Percentiles rank a stretch among this genome's conserved stretches.
Conservation (phyloP, 2,888 invertebrate species). For the Trissonchulus latispiculum region DNA sequence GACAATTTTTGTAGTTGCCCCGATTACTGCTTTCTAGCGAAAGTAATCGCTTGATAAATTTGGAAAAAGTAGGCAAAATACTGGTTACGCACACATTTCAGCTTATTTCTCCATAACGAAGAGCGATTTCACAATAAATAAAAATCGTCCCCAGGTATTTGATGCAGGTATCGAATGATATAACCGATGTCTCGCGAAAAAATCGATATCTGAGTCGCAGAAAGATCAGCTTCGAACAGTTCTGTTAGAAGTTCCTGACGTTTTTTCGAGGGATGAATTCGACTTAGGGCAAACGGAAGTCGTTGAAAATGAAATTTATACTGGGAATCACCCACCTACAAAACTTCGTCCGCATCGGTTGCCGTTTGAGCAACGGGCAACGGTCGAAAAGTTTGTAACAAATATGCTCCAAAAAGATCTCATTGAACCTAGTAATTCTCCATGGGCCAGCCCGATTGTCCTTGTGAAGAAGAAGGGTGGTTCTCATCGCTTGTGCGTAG, state of each 20-base stretch:
- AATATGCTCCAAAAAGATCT: slow-evolving; percentile 4
- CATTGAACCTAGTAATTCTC: slow-evolving; percentile 32
- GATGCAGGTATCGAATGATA: no score
- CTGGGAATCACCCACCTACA: neutral
- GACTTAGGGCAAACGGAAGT: neutral
- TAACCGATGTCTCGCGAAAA: no score
- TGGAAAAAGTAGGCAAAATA: no score
- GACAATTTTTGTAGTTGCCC: no score
- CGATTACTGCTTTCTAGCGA: no score
- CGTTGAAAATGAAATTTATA: neutral
- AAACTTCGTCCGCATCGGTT: neutral
- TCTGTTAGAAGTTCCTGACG: neutral
- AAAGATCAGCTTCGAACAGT: neutral
- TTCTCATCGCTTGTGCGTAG: slow-evolving; percentile 28
- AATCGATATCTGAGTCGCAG: neutral
- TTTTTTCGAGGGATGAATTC: neutral
- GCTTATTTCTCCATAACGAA: no score
- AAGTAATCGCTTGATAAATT: no score
- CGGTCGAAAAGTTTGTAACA: neutral
- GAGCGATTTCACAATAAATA: no score
- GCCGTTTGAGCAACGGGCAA: neutral
- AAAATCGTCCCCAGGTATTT: no score
- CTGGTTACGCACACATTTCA: no score
- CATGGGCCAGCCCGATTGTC: slow-evolving; percentile 41
- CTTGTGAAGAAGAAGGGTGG: slow-evolving; percentile 39